Percentiles rank a stretch among this genome's conserved stretches.
Conservation (phyloP, 2,888 invertebrate genomes). For the Pandemis cinnamomeana region DNA sequence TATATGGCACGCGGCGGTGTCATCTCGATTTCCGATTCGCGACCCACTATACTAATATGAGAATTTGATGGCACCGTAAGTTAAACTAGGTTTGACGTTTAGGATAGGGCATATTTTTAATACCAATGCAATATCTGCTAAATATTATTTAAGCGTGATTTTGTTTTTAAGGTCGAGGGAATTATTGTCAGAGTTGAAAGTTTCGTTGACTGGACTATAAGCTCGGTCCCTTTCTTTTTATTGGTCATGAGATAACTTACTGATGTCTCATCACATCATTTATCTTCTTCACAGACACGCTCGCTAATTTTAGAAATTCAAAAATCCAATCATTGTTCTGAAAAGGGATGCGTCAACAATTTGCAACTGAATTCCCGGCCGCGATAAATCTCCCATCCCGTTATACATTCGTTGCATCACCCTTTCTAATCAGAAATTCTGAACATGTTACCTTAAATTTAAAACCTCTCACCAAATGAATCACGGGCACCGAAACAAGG, state of each 20-base stretch:
- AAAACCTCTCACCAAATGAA: constrained; percentile 74
- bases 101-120: too few species aligned
- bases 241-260: not conserved
- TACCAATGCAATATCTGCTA: too few species aligned
- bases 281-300: constrained; percentile 43
- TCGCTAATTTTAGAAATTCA: constrained; percentile 32
- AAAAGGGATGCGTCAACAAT: constrained; percentile 35
- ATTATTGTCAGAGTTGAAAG: not conserved
- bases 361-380: constrained; percentile 11
- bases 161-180: not conserved
- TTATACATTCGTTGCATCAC: constrained; percentile 67
- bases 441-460: constrained; percentile 72
- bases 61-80: too few species aligned
- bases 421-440: constrained; percentile 76
- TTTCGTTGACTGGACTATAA: constrained; percentile 29
- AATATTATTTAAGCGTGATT: too few species aligned
- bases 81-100: too few species aligned
- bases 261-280: constrained; percentile 9
- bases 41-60: constrained; percentile 14
- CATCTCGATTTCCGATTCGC: constrained; percentile 41
- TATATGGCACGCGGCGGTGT: constrained; percentile 45
- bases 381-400: constrained; percentile 51
- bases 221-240: constrained; percentile 42
- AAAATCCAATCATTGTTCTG: constrained; percentile 34
- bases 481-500: constrained; percentile 70